Evolutionary conservation across 2,797 vertebrate genomes (phyloP).

Genomic region (Thunnus albacares): DNA sequence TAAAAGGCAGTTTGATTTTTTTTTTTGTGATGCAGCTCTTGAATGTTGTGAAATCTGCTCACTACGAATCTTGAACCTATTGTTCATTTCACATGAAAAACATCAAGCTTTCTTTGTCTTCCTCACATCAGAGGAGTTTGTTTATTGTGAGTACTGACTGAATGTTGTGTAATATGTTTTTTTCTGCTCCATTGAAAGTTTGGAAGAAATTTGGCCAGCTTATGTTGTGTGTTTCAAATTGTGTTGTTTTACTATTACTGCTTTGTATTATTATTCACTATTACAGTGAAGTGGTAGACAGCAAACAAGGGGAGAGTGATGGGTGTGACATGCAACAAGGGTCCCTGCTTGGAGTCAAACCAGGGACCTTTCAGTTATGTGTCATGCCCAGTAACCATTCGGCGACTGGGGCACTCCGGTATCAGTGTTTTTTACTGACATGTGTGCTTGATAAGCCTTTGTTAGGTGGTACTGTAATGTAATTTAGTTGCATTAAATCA

Average conservation of each 20-base stretch:
- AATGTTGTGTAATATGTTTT: constrained; percentile 34
- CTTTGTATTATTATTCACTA: too few relatives aligned
- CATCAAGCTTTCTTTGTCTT: neutral
- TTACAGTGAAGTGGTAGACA: too few relatives aligned
- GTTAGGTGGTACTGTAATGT: neutral
- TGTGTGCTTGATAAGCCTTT: neutral
- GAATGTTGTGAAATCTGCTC: neutral
- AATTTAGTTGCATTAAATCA: neutral
- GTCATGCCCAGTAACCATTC: too few relatives aligned
- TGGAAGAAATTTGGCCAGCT: constrained; percentile 22
- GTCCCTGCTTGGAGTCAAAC: too few relatives aligned
- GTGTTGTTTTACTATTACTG: too few relatives aligned
- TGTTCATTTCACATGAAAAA: neutral
- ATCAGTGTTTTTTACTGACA: neutral
- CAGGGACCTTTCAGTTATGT: too few relatives aligned
- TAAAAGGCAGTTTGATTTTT: neutral
- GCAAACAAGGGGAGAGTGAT: too few relatives aligned
- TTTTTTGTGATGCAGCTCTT: neutral
- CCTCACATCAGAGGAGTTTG: constrained; percentile 2
- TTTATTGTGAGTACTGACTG: constrained; percentile 18
- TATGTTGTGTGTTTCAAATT: neutral
- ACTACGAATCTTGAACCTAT: constrained; percentile 19
- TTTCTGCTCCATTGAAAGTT: constrained; percentile 24
- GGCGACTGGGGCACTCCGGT: too few relatives aligned
- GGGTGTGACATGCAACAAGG: too few relatives aligned